phyloP scores from a whole-genome alignment of 2,113 vertebrate species.

The Lanius ludovicianus region DNA sequence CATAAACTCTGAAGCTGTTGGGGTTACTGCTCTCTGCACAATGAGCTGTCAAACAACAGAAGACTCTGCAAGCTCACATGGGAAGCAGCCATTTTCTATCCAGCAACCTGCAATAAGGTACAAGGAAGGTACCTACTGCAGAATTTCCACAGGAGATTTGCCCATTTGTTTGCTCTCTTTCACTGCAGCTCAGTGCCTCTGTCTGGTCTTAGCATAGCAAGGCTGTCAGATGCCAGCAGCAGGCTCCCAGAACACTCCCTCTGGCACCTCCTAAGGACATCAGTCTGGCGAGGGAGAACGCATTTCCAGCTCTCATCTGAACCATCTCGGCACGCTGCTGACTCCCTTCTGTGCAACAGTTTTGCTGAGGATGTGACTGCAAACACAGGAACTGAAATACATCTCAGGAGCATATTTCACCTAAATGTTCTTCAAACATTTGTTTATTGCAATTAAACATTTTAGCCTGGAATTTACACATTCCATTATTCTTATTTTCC shows the following conservation, averaged over 20 bases:
- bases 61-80: background rate
- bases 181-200: background rate
- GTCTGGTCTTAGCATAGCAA: background rate
- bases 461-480: slow-evolving; percentile 52
- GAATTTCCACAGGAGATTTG: background rate
- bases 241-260: background rate
- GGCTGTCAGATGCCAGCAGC: background rate
- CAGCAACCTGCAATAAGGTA: background rate
- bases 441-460: slow-evolving; percentile 62
- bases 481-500: slow-evolving; percentile 62
- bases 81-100: background rate
- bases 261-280: background rate
- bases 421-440: slow-evolving; percentile 45
- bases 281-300: background rate
- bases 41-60: background rate
- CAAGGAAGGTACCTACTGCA: background rate
- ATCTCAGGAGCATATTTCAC: slow-evolving; percentile 13
- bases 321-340: background rate
- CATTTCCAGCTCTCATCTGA: background rate
- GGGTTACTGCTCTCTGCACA: background rate
- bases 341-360: background rate
- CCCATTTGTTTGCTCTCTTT: background rate
- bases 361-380: background rate
- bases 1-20: background rate
- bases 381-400: background rate